phyloP scores from a whole-genome alignment of 2,797 vertebrate species.

The Melanotaenia nigrans region DNA sequence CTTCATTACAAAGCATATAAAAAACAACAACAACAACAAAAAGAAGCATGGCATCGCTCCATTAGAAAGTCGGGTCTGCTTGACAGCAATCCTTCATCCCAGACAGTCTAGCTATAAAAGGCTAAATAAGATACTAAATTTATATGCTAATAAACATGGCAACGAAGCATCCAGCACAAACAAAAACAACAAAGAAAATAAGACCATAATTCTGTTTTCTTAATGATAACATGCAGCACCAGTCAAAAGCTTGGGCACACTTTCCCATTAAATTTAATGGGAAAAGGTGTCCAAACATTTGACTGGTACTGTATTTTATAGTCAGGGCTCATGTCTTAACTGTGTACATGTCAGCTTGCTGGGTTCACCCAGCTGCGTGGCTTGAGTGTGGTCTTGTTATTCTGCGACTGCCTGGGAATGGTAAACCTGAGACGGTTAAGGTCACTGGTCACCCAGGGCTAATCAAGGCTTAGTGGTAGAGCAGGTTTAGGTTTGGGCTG shows the following conservation, averaged over 20 bases:
- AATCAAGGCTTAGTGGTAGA: constrained; percentile 51
- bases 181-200: neutral
- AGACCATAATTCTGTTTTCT: constrained; percentile 1
- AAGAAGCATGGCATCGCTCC: constrained; percentile 26
- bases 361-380: constrained; percentile 15
- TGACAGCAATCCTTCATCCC: constrained; percentile 30
- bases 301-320: neutral
- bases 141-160: constrained; percentile 36
- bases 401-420: constrained; percentile 41
- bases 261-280: too few species aligned
- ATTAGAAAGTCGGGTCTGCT: constrained; percentile 46
- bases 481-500: constrained; percentile 65
- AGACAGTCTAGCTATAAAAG: constrained; percentile 2
- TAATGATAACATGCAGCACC: neutral
- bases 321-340: neutral
- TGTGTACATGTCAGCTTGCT: constrained; percentile 15
- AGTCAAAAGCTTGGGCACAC: too few species aligned
- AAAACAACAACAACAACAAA: neutral
- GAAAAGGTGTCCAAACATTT: too few species aligned
- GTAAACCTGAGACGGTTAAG: constrained; percentile 52
- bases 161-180: constrained; percentile 7
- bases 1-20: constrained; percentile 62
- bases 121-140: constrained; percentile 53
- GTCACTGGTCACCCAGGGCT: constrained; percentile 60
- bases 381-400: constrained; percentile 11